phyloP scores from a whole-genome alignment of 2,113 vertebrate species.

The Pantherophis guttatus region DNA sequence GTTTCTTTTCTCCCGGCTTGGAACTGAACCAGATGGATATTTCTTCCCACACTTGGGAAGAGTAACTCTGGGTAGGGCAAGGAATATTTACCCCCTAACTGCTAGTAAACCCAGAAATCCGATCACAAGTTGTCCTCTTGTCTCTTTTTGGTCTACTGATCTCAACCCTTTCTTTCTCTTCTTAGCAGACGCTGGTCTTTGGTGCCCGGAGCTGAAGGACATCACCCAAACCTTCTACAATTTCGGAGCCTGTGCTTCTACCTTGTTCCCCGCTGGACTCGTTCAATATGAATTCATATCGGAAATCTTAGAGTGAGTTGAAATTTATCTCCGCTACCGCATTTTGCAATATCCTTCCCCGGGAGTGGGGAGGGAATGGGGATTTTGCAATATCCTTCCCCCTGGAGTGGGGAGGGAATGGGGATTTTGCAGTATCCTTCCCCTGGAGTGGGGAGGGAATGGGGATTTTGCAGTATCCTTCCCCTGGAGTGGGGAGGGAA shows the following conservation, averaged over 20 bases:
- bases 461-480: too few species aligned
- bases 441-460: too few species aligned
- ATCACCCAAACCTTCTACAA: constrained; percentile 10
- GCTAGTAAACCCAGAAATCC: background rate
- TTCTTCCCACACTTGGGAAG: background rate
- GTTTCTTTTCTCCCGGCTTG: too few species aligned
- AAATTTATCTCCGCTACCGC: background rate
- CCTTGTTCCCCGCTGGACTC: constrained; percentile 9
- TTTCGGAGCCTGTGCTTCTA: background rate
- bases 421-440: too few species aligned
- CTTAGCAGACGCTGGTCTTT: background rate
- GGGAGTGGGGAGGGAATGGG: too few species aligned
- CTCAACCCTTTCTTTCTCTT: background rate
- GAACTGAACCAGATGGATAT: too few species aligned
- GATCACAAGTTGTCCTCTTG: background rate
- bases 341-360: too few species aligned
- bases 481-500: too few species aligned
- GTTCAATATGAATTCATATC: background rate
- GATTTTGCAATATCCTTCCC: too few species aligned
- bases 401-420: too few species aligned
- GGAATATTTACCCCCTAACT: background rate
- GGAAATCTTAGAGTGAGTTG: background rate
- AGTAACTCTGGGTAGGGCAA: background rate
- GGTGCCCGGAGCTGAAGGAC: constrained; percentile 1
- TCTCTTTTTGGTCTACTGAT: background rate